phyloP scores from a whole-genome alignment of 2,113 vertebrate genomes.

The Microtus montanus region DNA sequence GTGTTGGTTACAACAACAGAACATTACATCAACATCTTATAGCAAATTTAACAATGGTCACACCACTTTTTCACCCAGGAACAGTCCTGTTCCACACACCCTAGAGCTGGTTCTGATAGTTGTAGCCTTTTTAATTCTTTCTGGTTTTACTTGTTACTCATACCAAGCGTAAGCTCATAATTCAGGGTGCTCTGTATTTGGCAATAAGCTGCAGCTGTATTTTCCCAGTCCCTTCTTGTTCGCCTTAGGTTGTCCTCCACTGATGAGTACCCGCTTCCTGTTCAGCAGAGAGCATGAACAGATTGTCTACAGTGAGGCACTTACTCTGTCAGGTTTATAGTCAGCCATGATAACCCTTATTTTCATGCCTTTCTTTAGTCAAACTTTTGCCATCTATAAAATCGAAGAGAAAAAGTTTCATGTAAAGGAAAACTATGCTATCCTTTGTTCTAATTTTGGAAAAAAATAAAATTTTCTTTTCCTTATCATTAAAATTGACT shows the following conservation, averaged over 20 bases:
- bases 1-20: not conserved
- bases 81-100: not conserved
- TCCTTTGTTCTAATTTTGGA: not conserved
- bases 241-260: not conserved
- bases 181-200: not conserved
- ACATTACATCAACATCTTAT: too few relatives aligned
- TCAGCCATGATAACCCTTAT: not conserved
- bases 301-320: not conserved
- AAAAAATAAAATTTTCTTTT: not conserved
- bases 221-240: not conserved
- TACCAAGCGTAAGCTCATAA: not conserved
- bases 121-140: not conserved
- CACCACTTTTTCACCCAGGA: not conserved
- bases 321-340: not conserved
- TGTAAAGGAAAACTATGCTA: not conserved
- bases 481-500: not conserved
- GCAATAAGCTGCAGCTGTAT: not conserved
- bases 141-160: not conserved
- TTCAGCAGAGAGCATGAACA: not conserved
- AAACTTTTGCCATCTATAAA: not conserved
- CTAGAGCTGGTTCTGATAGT: not conserved
- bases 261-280: not conserved
- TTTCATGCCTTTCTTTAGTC: not conserved
- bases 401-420: not conserved
- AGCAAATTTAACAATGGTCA: not conserved